Conservation (phyloP, 2,113 vertebrate species). For the Psophia crepitans region DNA sequence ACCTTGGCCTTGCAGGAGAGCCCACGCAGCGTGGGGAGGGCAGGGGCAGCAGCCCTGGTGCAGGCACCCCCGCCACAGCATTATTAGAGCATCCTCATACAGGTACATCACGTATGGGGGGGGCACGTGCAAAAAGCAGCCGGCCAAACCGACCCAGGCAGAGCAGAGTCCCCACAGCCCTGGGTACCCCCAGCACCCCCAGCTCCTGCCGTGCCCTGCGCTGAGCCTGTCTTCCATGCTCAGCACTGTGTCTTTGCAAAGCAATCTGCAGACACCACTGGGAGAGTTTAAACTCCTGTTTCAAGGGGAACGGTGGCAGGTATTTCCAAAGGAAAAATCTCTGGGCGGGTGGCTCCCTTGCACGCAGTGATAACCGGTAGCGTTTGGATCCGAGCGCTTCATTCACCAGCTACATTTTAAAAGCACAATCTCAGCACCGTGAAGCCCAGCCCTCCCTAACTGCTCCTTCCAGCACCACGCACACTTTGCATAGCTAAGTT, state of each 20-base stretch:
- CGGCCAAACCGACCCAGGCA: rapidly evolving
- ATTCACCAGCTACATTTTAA: not conserved
- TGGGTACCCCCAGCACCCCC: not conserved
- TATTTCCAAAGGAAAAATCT: not conserved
- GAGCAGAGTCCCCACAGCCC: not conserved
- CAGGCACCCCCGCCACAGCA: not conserved
- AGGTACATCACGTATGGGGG: rapidly evolving
- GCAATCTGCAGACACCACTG: not conserved
- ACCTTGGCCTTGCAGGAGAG: rapidly evolving
- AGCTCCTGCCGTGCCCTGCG: not conserved
- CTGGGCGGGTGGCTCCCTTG: not conserved
- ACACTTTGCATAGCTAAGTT: not conserved
- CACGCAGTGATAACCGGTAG: not conserved
- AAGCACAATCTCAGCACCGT: not conserved
- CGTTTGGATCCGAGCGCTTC: not conserved
- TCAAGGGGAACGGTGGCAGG: not conserved
- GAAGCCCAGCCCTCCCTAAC: not conserved
- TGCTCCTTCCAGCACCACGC: rapidly evolving
- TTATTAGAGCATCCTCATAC: not conserved
- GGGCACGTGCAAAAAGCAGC: rapidly evolving
- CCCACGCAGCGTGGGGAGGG: rapidly evolving
- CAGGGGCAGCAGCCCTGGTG: not conserved
- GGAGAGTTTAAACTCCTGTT: not conserved
- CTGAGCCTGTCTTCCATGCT: not conserved
- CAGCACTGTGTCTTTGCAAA: not conserved